Base-by-base conservation (phyloP, 1,140 invertebrate genomes). In the Polypedilum pembai region DNA sequence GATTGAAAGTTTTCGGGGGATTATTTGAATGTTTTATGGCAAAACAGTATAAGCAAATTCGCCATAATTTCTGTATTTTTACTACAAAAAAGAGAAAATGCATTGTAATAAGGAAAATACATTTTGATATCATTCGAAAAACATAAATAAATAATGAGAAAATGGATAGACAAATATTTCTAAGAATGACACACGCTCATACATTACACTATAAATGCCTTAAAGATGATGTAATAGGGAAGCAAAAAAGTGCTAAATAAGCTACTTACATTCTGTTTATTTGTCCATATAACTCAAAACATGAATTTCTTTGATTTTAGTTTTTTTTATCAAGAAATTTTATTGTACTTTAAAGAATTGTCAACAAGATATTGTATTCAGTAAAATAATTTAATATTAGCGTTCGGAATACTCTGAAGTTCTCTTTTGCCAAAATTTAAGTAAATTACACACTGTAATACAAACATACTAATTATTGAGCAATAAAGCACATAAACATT, bases 1-100 rank as follows among this genome's bases (percentile, higher is more conserved):
- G 17, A 69, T 69, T 69, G 65, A 69, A 69, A 18, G 65, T 69
- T 69, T n/a, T 12, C 10, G n/a, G 7, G 17, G 65, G 63, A 66
- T 69, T 69, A 69, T 21, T 69, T 20, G 65, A 69, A 20, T 69
- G 45, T 56, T 56, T 56, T 56, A 56, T 56, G n/a, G 45, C 45
- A 12, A 56, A 33, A 3, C 24, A 56, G 12, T 56, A n/a, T 56
- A 15, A 15, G 8, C 8, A 56, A 56, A 56, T 56, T 56, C 15
- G 12, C 45, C 8, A 56, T 56, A 8, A n/a, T 45, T 45, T 45
- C 8, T 33, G 12, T n/a, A 56, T 56, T 56, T 56, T 56, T 56
- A n/a, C 45, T n/a, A 15, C 45, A 15, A 15, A 56, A n/a, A 45
- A 56, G n/a, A n/a, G 45, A 4, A 56, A 15, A 56, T 15, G n/a